phyloP scores from a whole-genome alignment of 2,797 vertebrate species.

The Benthosema pterotum region DNA sequence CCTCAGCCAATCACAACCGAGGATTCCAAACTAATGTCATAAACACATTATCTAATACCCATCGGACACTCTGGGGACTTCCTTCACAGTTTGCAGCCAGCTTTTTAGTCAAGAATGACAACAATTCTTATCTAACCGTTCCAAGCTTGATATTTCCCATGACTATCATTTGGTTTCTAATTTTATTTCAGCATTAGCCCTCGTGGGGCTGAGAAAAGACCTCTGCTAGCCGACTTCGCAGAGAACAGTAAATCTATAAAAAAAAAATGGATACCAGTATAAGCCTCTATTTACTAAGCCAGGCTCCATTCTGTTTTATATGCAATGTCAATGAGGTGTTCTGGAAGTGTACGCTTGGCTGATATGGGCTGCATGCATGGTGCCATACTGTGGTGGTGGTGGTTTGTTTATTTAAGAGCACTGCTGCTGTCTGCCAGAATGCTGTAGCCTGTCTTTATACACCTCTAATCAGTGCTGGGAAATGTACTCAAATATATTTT shows the following conservation, averaged over 20 bases:
- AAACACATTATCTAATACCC: neutral
- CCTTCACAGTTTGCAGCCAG: neutral
- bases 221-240: neutral
- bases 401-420: constrained; percentile 52
- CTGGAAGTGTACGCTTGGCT: constrained; percentile 40
- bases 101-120: constrained; percentile 14
- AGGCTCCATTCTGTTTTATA: constrained; percentile 34
- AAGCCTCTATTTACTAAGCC: constrained; percentile 31
- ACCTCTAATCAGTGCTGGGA: too few relatives aligned
- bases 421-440: constrained; percentile 17
- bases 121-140: constrained; percentile 13
- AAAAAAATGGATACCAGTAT: constrained; percentile 19
- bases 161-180: constrained; percentile 11
- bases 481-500: too few relatives aligned
- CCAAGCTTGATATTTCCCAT: constrained; percentile 11
- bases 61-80: neutral
- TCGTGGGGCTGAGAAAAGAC: constrained; percentile 1
- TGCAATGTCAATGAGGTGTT: constrained; percentile 31
- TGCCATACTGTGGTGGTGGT: constrained; percentile 29
- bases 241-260: neutral
- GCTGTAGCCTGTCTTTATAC: too few relatives aligned
- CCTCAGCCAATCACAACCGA: too few relatives aligned
- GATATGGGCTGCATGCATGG: constrained; percentile 64
- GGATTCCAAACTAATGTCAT: too few relatives aligned
- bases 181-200: constrained; percentile 10